Conservation (phyloP, 2,797 vertebrate species). For the Gouania willdenowi region DNA sequence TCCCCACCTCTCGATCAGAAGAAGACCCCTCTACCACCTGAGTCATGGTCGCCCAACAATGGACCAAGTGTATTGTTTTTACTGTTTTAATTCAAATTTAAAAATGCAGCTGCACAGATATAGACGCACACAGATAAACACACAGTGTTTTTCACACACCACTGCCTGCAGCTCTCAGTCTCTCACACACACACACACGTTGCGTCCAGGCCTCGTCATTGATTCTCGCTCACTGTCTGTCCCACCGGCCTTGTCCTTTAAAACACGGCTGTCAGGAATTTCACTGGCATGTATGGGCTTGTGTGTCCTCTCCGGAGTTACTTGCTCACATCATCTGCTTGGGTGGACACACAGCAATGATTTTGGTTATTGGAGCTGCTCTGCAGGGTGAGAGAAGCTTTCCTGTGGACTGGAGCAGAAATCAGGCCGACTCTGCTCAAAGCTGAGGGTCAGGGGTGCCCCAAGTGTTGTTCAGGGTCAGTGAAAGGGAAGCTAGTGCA, state of each 20-base stretch:
- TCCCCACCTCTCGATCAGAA: too few species aligned
- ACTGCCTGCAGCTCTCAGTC: slow-evolving; percentile 24
- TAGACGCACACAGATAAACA: background rate
- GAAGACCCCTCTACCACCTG: too few species aligned
- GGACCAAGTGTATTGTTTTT: too few species aligned
- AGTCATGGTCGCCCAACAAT: too few species aligned
- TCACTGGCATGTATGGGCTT: background rate
- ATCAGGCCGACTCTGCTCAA: slow-evolving; percentile 16
- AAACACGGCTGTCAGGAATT: slow-evolving; percentile 70
- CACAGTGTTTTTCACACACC: background rate
- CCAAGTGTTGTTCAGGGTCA: too few species aligned
- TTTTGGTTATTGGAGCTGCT: slow-evolving; percentile 43
- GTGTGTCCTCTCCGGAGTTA: slow-evolving; percentile 23
- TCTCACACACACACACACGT: slow-evolving; percentile 20
- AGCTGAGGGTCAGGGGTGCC: slow-evolving; percentile 11
- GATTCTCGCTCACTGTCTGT: slow-evolving; percentile 73
- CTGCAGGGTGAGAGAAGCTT: slow-evolving; percentile 14
- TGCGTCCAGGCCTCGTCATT: slow-evolving; percentile 66
- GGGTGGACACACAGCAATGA: slow-evolving; percentile 52
- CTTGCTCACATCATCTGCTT: slow-evolving; percentile 52
- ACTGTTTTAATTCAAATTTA: too few species aligned
- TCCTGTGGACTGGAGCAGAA: too few species aligned
- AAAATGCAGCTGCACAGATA: background rate
- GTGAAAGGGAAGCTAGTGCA: too few species aligned
- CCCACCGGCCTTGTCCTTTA: slow-evolving; percentile 71